These are phyloP conservation scores for Calephelis nemesis DNA, from an alignment of 1,140 invertebrate genomes.

Conservation along the genomic window DNA sequence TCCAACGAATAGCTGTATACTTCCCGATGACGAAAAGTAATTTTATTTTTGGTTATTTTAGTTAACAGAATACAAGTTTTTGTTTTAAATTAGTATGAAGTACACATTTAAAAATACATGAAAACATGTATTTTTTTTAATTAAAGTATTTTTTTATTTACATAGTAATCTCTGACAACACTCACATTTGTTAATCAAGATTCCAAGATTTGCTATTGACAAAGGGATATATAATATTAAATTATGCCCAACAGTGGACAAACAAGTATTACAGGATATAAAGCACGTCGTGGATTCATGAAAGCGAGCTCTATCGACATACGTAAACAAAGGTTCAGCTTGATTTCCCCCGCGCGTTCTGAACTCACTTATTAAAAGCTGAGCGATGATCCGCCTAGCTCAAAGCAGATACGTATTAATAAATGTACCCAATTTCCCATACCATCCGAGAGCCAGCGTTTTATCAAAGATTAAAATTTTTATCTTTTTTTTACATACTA, in stretches of 20 bases:
- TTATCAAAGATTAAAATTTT: neutral
- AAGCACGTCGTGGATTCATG: conserved; percentile 14
- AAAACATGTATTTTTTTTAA: no score
- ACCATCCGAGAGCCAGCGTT: neutral
- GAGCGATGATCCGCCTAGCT: conserved; percentile 46
- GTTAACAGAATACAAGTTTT: no score
- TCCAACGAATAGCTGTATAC: no score
- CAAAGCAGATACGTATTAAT: conserved; percentile 40
- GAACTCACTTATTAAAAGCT: conserved; percentile 37
- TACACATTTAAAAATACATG: no score
- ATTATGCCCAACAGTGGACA: conserved; percentile 1
- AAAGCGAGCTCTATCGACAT: conserved; percentile 14
- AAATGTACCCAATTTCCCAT: conserved; percentile 26
- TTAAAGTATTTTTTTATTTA: no score
- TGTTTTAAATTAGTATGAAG: no score
- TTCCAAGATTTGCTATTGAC: no score
- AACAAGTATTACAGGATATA: neutral
- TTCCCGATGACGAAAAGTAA: no score
- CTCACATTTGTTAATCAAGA: no score
- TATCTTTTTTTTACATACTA: neutral
- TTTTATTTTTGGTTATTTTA: no score
- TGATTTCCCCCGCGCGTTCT: conserved; percentile 54
- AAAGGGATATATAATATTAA: no score
- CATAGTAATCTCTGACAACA: no score
- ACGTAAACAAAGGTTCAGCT: conserved; percentile 27